phyloP scores from a whole-genome alignment of 2,113 vertebrate species.

The Monopterus albus region DNA sequence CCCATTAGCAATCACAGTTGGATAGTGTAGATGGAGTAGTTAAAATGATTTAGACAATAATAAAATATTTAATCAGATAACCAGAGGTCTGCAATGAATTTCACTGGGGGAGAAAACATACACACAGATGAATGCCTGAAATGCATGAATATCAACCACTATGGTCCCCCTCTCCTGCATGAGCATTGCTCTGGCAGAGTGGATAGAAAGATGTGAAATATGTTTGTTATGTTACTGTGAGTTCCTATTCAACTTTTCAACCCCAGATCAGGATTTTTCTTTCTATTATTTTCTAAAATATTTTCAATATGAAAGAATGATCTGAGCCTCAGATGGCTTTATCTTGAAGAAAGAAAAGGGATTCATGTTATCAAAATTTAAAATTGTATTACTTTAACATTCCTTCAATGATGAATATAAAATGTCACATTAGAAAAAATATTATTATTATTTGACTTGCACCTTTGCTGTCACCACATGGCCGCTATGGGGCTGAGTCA shows the following conservation, averaged over 20 bases:
- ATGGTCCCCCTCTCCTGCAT: not conserved
- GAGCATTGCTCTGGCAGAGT: not conserved
- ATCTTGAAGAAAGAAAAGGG: not conserved
- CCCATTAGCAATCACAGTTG: not conserved
- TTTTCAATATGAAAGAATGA: constrained; percentile 14
- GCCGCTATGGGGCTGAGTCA: too few species aligned
- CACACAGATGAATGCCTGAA: not conserved
- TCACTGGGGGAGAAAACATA: not conserved
- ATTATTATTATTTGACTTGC: too few species aligned
- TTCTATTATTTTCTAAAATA: constrained; percentile 3
- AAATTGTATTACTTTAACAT: not conserved
- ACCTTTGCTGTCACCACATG: too few species aligned
- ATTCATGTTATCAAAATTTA: not conserved
- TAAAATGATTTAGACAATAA: not conserved
- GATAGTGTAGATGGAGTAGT: not conserved
- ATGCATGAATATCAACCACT: not conserved
- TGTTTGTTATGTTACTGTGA: not conserved
- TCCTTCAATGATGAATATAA: too few species aligned
- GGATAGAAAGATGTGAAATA: constrained; percentile 18
- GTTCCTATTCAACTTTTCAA: constrained; percentile 29
- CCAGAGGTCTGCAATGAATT: too few species aligned
- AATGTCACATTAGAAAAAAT: too few species aligned
- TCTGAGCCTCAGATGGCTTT: constrained; percentile 1
- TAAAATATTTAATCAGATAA: constrained; percentile 2
- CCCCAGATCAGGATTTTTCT: not conserved